These are phyloP conservation scores for Gadus macrocephalus DNA, from an alignment of 2,113 vertebrate genomes.

Conservation along the genomic window DNA sequence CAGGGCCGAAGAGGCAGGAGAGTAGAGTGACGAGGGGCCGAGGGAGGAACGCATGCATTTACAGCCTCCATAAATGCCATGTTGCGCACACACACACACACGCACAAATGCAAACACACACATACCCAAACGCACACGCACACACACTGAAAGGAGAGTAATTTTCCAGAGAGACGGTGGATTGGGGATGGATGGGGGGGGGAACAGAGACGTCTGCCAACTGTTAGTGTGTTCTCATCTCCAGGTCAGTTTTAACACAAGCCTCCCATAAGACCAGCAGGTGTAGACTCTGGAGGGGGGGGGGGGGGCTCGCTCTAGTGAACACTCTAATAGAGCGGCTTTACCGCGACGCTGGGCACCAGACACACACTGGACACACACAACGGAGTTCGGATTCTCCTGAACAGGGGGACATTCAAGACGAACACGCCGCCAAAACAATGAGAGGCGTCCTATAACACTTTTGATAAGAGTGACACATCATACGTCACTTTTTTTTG, in stretches of 20 bases:
- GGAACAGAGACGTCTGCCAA: slow-evolving; percentile 21
- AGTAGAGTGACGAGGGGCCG: neutral
- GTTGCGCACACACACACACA: neutral
- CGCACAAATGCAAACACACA: neutral
- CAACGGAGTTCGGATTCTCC: too few relatives aligned
- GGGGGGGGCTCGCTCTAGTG: too few relatives aligned
- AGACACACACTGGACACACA: neutral
- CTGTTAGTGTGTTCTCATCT: slow-evolving; percentile 56
- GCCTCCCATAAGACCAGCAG: slow-evolving; percentile 43
- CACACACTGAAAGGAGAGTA: slow-evolving; percentile 35
- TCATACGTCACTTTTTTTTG: too few relatives aligned
- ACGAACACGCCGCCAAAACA: neutral
- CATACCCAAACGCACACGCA: slow-evolving; percentile 35
- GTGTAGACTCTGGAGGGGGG: slow-evolving; percentile 9
- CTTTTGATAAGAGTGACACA: too few relatives aligned
- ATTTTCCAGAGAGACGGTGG: slow-evolving; percentile 54
- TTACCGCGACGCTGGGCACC: neutral
- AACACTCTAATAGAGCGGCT: too few relatives aligned
- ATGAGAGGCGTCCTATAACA: neutral
- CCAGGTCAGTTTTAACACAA: slow-evolving; percentile 65
- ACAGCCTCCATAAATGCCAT: slow-evolving; percentile 55
- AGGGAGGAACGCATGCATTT: slow-evolving; percentile 44
- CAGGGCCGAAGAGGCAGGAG: slow-evolving; percentile 2
- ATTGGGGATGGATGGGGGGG: slow-evolving; percentile 38
- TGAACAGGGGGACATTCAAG: too few relatives aligned